Conservation (phyloP, 2,797 vertebrate species). For the Enteromius thamalakanensis region DNA sequence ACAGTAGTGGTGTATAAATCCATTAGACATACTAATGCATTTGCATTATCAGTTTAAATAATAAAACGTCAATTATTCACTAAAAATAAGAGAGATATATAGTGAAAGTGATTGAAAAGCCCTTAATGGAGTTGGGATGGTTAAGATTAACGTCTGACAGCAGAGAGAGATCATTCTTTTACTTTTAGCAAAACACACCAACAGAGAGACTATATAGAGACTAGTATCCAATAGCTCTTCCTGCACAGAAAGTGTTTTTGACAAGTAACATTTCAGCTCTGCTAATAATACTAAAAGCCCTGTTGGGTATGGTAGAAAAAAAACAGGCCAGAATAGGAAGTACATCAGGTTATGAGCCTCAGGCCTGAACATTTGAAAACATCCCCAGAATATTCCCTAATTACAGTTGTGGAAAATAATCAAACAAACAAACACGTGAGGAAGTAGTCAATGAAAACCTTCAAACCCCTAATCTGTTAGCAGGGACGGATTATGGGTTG, state of each 20-base stretch:
- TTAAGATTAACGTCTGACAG: neutral
- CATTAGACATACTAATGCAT: neutral
- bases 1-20: neutral
- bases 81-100: neutral
- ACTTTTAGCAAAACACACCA: neutral
- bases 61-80: neutral
- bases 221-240: neutral
- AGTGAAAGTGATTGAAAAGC: neutral
- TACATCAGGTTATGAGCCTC: neutral
- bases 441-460: too few relatives aligned
- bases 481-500: too few relatives aligned
- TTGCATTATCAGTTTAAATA: neutral
- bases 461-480: too few relatives aligned
- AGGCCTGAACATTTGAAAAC: neutral
- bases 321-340: neutral
- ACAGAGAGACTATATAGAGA: neutral
- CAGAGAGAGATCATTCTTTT: neutral
- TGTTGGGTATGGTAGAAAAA: neutral
- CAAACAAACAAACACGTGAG: neutral
- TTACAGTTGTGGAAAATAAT: neutral
- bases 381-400: neutral
- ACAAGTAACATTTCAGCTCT: neutral
- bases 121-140: neutral
- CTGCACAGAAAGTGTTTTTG: neutral
- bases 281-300: neutral